Evolutionary conservation across 2,113 vertebrate genomes (phyloP).

Genomic region (Chaetodon auriga): DNA sequence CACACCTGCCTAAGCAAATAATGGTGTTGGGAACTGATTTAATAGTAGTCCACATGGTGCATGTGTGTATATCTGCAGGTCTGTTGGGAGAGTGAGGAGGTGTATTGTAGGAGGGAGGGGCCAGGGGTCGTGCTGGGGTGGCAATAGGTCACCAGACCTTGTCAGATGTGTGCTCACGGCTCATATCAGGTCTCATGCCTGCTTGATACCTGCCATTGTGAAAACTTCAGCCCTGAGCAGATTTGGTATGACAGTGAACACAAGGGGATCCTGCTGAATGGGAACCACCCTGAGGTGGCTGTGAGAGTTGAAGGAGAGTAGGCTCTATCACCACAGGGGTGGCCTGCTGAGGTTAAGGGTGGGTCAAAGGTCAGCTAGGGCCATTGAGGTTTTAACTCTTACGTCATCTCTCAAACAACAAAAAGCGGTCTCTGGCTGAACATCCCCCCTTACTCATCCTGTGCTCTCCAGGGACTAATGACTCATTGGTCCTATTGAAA

Average conservation of each 20-base stretch:
- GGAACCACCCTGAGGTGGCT: conserved; percentile 62
- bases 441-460: conserved; percentile 39
- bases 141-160: conserved; percentile 40
- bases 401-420: conserved; percentile 76
- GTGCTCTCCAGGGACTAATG: conserved; percentile 37
- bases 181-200: conserved; percentile 50
- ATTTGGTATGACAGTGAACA: conserved; percentile 63
- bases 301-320: conserved; percentile 53
- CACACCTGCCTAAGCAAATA: conserved; percentile 9
- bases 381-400: conserved; percentile 72
- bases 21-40: neutral
- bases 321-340: conserved; percentile 67
- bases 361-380: conserved; percentile 73
- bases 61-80: conserved; percentile 11
- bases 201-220: conserved; percentile 66
- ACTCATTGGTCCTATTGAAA: conserved; percentile 46
- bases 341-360: conserved; percentile 73
- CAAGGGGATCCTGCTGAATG: conserved; percentile 64
- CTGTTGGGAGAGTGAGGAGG: neutral
- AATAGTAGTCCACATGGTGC: neutral
- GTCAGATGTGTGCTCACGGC: conserved; percentile 55
- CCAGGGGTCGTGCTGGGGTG: conserved; percentile 46
- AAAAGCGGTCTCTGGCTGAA: conserved; percentile 46
- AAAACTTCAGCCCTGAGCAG: conserved; percentile 64
- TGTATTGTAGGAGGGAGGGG: conserved; percentile 19